Percentiles rank a stretch among this genome's conserved stretches.
phyloP scores from a whole-genome alignment of 2,797 vertebrate genomes.

The Cossypha niveicapilla region DNA sequence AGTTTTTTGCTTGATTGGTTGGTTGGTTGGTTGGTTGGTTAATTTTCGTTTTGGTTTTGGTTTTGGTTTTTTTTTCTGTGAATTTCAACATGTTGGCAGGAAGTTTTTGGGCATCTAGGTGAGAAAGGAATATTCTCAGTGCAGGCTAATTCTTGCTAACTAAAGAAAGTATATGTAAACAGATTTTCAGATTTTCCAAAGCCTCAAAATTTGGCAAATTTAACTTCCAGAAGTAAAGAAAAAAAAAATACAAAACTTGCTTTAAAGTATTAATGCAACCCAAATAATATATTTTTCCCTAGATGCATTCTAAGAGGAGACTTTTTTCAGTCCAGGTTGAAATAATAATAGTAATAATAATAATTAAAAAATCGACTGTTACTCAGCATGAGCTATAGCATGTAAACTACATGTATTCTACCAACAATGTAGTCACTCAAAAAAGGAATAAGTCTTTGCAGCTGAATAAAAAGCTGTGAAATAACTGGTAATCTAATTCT shows the following conservation, averaged over 20 bases:
- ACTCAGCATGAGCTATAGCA: background rate
- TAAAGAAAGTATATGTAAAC: background rate
- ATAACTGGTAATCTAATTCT: background rate
- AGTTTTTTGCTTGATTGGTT: accelerated
- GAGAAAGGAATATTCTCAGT: background rate
- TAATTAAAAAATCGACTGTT: background rate
- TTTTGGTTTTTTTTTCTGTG: background rate
- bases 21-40: background rate
- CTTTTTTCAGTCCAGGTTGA: background rate
- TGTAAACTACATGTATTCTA: background rate
- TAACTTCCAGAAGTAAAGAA: background rate
- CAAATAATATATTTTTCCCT: background rate
- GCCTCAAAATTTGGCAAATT: background rate
- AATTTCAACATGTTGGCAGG: background rate
- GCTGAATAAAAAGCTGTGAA: background rate
- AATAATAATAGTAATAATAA: background rate
- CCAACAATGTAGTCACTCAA: background rate
- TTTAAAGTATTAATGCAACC: background rate
- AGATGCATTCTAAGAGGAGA: background rate
- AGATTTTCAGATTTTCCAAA: background rate
- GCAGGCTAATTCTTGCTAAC: background rate
- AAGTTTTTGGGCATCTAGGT: background rate
- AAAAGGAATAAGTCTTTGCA: background rate
- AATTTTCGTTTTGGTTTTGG: background rate
- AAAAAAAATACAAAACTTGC: background rate